Evolutionary conservation across 1,140 invertebrate species (phyloP).

Genomic region (Leptinotarsa undecemlineata): DNA sequence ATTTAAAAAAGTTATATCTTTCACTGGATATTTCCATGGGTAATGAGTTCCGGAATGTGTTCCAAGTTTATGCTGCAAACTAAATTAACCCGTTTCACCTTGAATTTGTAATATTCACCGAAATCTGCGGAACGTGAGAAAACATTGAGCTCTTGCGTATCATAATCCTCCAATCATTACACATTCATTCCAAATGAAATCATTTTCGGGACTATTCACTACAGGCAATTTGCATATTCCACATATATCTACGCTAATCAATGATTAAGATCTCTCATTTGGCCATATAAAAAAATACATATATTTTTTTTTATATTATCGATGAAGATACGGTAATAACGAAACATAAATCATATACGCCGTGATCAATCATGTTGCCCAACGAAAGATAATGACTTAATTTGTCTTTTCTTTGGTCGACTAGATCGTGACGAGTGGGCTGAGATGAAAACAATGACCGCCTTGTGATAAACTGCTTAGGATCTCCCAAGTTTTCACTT

Average conservation of each 20-base stretch:
- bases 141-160: no score
- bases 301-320: constrained; percentile 1
- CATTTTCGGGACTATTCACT: neutral
- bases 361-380: constrained; percentile 29
- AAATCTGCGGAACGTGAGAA: no score
- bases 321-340: constrained; percentile 7
- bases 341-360: constrained; percentile 27
- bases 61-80: no score
- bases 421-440: constrained; percentile 17
- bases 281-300: neutral
- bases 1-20: no score
- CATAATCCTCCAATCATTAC: no score
- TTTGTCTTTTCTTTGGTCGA: constrained; percentile 27
- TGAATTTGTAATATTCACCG: no score
- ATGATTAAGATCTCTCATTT: constrained; percentile 6
- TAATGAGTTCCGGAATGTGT: no score
- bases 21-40: no score
- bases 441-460: constrained; percentile 31
- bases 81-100: no score
- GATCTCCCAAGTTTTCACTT: constrained; percentile 30
- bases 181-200: neutral
- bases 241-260: constrained; percentile 3
- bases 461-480: constrained; percentile 28
- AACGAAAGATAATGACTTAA: constrained; percentile 31
- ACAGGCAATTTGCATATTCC: neutral